phyloP scores from a whole-genome alignment of 2,797 vertebrate species.

The Lacerta agilis region DNA sequence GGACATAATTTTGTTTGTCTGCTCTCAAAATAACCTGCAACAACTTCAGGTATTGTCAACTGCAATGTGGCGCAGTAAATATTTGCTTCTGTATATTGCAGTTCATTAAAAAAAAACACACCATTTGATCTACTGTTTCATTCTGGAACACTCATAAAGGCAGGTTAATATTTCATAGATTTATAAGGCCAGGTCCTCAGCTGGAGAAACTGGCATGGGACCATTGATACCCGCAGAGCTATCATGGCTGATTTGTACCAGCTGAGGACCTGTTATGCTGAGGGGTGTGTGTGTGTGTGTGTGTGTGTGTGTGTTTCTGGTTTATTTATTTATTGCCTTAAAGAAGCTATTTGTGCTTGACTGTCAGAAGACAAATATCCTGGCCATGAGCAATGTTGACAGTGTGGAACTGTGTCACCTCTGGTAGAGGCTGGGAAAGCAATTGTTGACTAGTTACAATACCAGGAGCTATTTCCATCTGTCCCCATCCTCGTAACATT shows the following conservation, averaged over 20 bases:
- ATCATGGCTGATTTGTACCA: slow-evolving; percentile 2
- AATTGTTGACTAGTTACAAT: not conserved
- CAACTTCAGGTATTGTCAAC: not conserved
- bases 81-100: slow-evolving; percentile 6
- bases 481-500: not conserved
- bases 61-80: not conserved
- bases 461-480: not conserved
- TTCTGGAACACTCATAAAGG: slow-evolving; percentile 6
- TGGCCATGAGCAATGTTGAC: not conserved
- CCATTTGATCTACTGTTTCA: not conserved
- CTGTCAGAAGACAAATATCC: slow-evolving; percentile 3
- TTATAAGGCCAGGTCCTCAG: not conserved
- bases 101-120: not conserved
- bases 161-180: slow-evolving; percentile 16
- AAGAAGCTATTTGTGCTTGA: slow-evolving; percentile 9
- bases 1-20: not conserved
- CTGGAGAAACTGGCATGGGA: not conserved
- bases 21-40: not conserved
- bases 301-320: not conserved
- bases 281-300: too few species aligned
- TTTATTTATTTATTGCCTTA: slow-evolving; percentile 21
- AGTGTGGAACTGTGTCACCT: not conserved
- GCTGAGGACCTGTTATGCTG: slow-evolving; percentile 5
- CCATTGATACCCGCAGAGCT: not conserved
- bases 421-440: not conserved